Percentiles rank a stretch among this genome's conserved stretches.
Evolutionary conservation across 2,888 invertebrate genomes (phyloP).

Genomic region (Temnothorax unifasciatus): DNA sequence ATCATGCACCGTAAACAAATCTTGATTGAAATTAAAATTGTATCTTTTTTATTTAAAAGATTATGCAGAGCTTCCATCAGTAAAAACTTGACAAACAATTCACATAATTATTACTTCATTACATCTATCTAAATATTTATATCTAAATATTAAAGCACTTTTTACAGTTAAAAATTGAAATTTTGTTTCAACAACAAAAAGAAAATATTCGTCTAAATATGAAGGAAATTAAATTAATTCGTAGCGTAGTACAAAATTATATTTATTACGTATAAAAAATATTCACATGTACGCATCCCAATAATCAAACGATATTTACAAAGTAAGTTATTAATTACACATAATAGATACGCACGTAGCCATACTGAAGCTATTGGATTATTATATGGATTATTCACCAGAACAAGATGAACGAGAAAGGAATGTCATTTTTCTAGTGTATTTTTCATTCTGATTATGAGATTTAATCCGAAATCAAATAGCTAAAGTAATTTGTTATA

Average conservation of each 20-base stretch:
- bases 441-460: background rate
- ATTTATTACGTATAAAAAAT: slow-evolving; percentile 75
- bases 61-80: background rate
- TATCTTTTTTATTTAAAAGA: background rate
- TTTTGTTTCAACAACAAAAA: background rate
- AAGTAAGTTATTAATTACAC: slow-evolving; percentile 59
- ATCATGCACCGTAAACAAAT: too few relatives aligned
- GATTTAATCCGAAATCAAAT: background rate
- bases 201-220: slow-evolving; percentile 7
- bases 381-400: background rate
- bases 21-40: too few relatives aligned
- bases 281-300: slow-evolving; percentile 58
- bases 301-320: slow-evolving; percentile 71
- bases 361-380: background rate
- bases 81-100: background rate
- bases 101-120: background rate
- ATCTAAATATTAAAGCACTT: background rate
- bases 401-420: slow-evolving; percentile 2
- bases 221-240: slow-evolving; percentile 27
- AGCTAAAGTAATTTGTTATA: background rate
- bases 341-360: slow-evolving; percentile 13
- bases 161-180: background rate
- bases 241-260: slow-evolving; percentile 51
- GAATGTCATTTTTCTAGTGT: background rate
- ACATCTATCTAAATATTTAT: background rate